Evolutionary conservation across 2,888 invertebrate species (phyloP).

Genomic region (Phlogophora meticulosa): DNA sequence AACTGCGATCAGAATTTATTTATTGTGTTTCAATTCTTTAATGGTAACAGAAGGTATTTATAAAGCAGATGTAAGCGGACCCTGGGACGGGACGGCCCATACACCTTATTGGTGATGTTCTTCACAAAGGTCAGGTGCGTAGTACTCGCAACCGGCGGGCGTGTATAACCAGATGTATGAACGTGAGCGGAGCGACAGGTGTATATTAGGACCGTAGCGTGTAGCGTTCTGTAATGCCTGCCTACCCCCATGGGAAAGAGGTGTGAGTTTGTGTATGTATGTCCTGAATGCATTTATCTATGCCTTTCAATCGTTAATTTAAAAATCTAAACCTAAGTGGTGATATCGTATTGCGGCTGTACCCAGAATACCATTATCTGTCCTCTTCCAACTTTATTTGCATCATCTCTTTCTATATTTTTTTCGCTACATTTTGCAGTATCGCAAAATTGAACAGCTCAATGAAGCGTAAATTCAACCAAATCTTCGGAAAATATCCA

Average conservation of each 20-base stretch:
- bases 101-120: too few species aligned
- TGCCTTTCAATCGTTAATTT: neutral
- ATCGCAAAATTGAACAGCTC: conserved; percentile 37
- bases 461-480: conserved; percentile 9
- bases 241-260: too few species aligned
- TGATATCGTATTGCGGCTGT: neutral
- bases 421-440: conserved; percentile 43
- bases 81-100: too few species aligned
- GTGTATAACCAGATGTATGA: too few species aligned
- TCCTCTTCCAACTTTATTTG: neutral
- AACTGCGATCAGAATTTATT: conserved; percentile 4
- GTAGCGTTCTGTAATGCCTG: too few species aligned
- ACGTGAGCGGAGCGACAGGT: too few species aligned
- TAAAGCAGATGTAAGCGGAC: too few species aligned
- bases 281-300: neutral
- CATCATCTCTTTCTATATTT: conserved; percentile 6
- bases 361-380: conserved; percentile 9
- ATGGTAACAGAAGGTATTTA: too few species aligned
- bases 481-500: conserved; percentile 35
- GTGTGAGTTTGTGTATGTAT: too few species aligned
- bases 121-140: too few species aligned
- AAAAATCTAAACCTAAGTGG: neutral
- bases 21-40: neutral
- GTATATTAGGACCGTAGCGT: too few species aligned
- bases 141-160: too few species aligned